Evolutionary conservation across 2,888 invertebrate genomes (phyloP).

Genomic region (Stenolophus ochropezus): DNA sequence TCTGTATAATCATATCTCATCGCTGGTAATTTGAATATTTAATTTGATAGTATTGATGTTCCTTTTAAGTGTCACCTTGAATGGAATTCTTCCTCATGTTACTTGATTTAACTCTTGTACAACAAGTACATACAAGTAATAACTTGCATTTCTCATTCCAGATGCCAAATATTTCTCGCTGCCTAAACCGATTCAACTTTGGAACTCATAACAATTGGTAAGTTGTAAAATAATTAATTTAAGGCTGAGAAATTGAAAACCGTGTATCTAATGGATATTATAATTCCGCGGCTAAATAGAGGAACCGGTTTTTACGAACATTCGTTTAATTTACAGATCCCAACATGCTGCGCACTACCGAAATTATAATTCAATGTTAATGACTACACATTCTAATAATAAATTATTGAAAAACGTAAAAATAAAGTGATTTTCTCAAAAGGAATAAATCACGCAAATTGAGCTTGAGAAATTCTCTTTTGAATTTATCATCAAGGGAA

Average conservation of each 20-base stretch:
- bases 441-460: conserved; percentile 34
- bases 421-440: conserved; percentile 27
- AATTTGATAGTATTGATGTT: background rate
- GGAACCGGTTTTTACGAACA: conserved; percentile 46
- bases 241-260: background rate
- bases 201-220: conserved; percentile 24
- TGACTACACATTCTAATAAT: conserved; percentile 22
- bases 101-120: background rate
- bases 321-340: conserved; percentile 52
- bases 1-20: background rate
- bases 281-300: conserved; percentile 1
- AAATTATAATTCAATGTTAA: conserved; percentile 50
- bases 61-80: background rate
- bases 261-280: conserved; percentile 14
- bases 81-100: background rate
- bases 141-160: background rate
- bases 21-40: background rate
- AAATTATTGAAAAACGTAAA: conserved; percentile 27
- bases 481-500: background rate
- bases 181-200: conserved; percentile 3
- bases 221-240: conserved; percentile 27
- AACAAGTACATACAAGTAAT: background rate
- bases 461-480: conserved; percentile 4
- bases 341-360: conserved; percentile 38
- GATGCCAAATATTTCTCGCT: conserved; percentile 16